Base-by-base conservation (phyloP, 2,888 invertebrate species). In the Synergus gifuensis region DNA sequence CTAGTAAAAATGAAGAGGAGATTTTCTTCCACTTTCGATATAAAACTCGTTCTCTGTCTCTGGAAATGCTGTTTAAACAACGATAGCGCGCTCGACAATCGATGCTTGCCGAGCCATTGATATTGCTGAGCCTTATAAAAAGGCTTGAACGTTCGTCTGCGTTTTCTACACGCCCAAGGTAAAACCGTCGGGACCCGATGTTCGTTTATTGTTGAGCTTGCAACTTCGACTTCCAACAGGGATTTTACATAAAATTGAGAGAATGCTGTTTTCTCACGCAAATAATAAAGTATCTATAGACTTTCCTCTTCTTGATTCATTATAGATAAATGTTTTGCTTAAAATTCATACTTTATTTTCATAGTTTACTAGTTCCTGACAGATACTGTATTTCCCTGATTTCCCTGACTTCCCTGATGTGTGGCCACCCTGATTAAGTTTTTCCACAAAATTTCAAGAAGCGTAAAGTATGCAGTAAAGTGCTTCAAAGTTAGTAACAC, bases 121-220 rank as follows among this genome's bases (percentile, higher is more conserved):
- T 66, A 40, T 66, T 44, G 40, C 66, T 66, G 42, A 66, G 42
- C 66, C 42, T 66, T 66, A 40, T 18, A 66, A 42, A 40, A 66
- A 66, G 40, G 42, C n/a, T 42, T 18, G 66, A 66, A 44, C 66
- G n/a, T n/a, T 66, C n/a, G 42, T 42, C 66, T 18, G 66, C 42
- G 42, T 66, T 66, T 66, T 44, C 42, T 66, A 18, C 18, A 18
- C 18, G n/a, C 9, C 40, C 11, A 66, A 11, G 40, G 40, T 42
- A 42, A 64, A 66, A 66, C 16, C 42, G 12, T 18, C 42, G 42
- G 12, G 18, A 66, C 42, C 66, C 11, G 66, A 66, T 66, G 66
- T 66, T 66, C 66, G n/a, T 66, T 66, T 66, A 42, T 66, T 42
- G 42, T 66, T 18, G 42, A 66, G 66, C 66, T 66, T 66, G n/a